Evolutionary conservation across 1,140 invertebrate genomes (phyloP), one percentile per base, ranked within the genome.

Genomic region (Sesamia nonagrioides): DNA sequence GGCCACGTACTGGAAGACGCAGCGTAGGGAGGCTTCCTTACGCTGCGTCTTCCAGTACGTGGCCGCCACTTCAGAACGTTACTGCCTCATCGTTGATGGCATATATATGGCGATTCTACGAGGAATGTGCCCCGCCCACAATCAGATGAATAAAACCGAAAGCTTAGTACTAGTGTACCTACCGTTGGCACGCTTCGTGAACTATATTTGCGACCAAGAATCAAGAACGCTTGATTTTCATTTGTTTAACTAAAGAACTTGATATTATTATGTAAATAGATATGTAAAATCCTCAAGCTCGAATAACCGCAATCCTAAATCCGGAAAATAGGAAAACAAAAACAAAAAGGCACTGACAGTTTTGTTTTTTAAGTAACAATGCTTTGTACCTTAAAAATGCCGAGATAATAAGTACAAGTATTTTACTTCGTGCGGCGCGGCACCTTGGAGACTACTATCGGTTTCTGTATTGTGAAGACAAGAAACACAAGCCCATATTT

Each of bases 331-430:
- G 68, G 60, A 79, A 17, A 63, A 69, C 66, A 81, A 76, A 50
- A 48, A 35, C 45, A 80, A 77, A 79, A 63, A 63, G n/a, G 17
- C 37, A 69, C 63, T 79, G 54, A 77, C 77, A 76, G 69, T 73
- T 50, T 60, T 71, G 63, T 82, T 85, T 84, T 87, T 86, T 81
- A 87, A 86, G 85, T 85, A 84, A 87, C 78, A 85, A 78, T 81
- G 77, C 54, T 80, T 73, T 68, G 77, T 78, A 40, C 79, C 75
- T 86, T 83, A 78, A 86, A 86, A 84, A 85, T 86, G 18, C 68
- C 80, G 60, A 78, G 80, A 83, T 85, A 84, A 84, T 84, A 84
- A 81, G 79, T 80, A 82, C 82, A 77, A 82, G 82, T 77, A 84
- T 84, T 86, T 85, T 81, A 81, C 81, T 80, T 78, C 35, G 50